Evolutionary conservation across 2,888 invertebrate genomes (phyloP).

Genomic region (Clunio marinus): DNA sequence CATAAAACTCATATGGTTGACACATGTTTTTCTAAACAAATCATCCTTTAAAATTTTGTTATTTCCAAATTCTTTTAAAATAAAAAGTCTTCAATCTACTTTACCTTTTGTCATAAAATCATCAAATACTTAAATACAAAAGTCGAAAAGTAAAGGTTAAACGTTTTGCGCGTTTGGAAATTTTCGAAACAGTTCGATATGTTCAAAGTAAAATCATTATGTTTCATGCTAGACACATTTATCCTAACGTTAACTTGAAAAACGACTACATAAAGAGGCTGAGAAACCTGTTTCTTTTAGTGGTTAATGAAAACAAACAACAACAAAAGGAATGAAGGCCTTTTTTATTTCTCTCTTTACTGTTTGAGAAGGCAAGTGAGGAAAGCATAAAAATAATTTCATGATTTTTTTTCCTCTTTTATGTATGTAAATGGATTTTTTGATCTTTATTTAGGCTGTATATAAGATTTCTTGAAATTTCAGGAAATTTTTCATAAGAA

Average conservation of each 20-base stretch:
- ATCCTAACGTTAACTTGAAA: background rate
- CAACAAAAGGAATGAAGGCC: background rate
- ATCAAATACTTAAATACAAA: no score
- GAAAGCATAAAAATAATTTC: constrained; percentile 30
- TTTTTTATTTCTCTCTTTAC: background rate
- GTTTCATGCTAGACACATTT: background rate
- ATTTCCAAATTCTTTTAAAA: background rate
- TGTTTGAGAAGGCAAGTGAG: background rate
- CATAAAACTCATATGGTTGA: constrained; percentile 10
- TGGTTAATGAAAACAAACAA: background rate
- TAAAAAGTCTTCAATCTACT: background rate
- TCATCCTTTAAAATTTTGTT: background rate
- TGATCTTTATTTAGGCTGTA: no score
- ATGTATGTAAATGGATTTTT: constrained; percentile 19
- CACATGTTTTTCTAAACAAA: constrained; percentile 2
- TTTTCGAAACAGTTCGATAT: no score
- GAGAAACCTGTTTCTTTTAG: constrained; percentile 6
- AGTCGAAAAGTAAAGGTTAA: no score
- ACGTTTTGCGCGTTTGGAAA: no score
- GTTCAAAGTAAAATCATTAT: background rate
- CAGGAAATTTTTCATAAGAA: no score
- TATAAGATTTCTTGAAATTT: no score
- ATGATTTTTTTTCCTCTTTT: constrained; percentile 26
- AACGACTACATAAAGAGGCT: background rate
- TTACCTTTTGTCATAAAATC: background rate